Conservation (phyloP, 1,140 invertebrate genomes). For the Copidosoma floridanum region DNA sequence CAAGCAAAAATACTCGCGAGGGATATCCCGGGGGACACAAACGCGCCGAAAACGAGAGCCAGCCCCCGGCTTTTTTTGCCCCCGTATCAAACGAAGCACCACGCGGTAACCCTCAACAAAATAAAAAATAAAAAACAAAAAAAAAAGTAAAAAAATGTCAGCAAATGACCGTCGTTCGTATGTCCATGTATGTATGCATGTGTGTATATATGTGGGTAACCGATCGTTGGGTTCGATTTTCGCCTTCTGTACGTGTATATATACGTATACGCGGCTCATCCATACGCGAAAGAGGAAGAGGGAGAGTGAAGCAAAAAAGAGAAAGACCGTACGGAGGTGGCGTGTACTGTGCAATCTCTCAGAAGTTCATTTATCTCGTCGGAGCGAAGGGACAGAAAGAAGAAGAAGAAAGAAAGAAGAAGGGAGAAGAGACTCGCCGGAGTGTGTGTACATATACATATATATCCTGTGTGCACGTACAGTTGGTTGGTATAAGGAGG, state of each 20-base stretch:
- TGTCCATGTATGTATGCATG: too few relatives aligned
- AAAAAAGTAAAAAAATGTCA: background rate
- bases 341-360: conserved; percentile 10
- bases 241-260: background rate
- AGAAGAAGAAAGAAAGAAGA: background rate
- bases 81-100: background rate
- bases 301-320: too few relatives aligned
- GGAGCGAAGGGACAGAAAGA: background rate
- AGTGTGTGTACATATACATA: too few relatives aligned
- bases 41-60: background rate
- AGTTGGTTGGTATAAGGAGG: too few relatives aligned
- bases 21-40: background rate
- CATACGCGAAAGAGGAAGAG: too few relatives aligned
- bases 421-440: too few relatives aligned
- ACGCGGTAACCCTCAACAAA: too few relatives aligned
- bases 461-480: too few relatives aligned
- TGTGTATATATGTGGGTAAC: too few relatives aligned
- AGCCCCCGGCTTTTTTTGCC: background rate
- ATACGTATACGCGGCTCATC: background rate
- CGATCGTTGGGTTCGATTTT: conserved; percentile 22
- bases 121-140: too few relatives aligned
- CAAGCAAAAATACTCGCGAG: background rate
- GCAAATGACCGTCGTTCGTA: conserved; percentile 10
- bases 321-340: too few relatives aligned
- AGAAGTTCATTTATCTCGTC: conserved; percentile 26